Evolutionary conservation across 2,113 vertebrate genomes (phyloP), one percentile per base, ranked within the genome.

Genomic region (Calonectris borealis): DNA sequence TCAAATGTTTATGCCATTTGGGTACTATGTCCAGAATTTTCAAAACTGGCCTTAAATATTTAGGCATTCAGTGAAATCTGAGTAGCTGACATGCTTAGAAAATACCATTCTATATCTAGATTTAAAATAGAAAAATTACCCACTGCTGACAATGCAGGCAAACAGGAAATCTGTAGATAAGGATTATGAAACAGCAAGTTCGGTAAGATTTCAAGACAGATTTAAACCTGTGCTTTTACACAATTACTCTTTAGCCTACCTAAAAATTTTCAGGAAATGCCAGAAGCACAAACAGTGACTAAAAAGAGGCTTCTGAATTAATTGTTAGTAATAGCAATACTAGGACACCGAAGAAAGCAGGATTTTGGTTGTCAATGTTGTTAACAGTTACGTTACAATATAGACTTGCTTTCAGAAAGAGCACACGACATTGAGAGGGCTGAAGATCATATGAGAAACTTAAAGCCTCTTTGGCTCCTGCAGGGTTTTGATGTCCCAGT

Each of bases 131-230:
- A 77, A 81, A 91, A 86, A 78, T 60, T 54, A 65, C 7, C 62
- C 54, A 36, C 55, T 54, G 22, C 32, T 95, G 85, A 88, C 90
- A 90, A 94, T 77, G 90, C 54, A 27, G 90, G 87, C 64, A 90
- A 94, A 95, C 96, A 96, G 71, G 96, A 94, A 83, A 77, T 26
- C 49, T 90, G 76, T 25, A 96, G 87, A 90, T 90, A 96, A 95
- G 79, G 62, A 73, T 96, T 90, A 86, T 77, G 92, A 94, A 92
- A 96, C 40, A 89, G 44, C 44, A 58, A 85, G 48, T 16, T 17
- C 5, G 32, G 27, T 21, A 44, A 64, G 83, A 93, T 86, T 91
- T 83, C 80, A 80, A 84, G 29, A 69, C 10, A 90, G 62, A 89
- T 48, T 91, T 83, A 92, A 96, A 84, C 26, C 36, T 8, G 2